Conservation (phyloP, 2,888 invertebrate species). For the Thereva nobilitata region DNA sequence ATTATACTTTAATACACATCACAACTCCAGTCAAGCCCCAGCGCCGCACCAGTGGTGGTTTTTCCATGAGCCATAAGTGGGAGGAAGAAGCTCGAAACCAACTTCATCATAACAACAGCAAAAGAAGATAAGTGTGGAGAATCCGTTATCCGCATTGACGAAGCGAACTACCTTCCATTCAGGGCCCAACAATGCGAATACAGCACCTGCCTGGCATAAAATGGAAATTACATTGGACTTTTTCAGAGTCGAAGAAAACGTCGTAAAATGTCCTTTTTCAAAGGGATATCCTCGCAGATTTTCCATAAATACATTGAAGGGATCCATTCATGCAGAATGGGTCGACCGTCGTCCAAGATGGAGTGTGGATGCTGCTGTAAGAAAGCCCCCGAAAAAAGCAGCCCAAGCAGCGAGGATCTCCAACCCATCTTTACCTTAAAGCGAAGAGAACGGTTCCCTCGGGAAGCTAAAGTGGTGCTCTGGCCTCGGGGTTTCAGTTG, state of each 20-base stretch:
- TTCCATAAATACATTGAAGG: conserved; percentile 18
- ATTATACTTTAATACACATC: too few relatives aligned
- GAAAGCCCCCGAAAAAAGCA: too few relatives aligned
- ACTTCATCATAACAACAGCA: not conserved
- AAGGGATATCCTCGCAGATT: not conserved
- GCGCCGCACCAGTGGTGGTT: too few relatives aligned
- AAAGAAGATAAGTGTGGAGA: not conserved
- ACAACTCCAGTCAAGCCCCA: too few relatives aligned
- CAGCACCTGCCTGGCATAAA: not conserved
- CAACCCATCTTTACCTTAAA: not conserved
- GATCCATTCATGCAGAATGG: conserved; percentile 16
- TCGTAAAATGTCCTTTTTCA: conserved; percentile 7
- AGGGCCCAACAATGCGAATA: not conserved
- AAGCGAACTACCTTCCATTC: not conserved
- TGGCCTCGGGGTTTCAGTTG: not conserved
- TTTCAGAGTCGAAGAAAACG: not conserved
- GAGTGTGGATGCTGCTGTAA: too few relatives aligned
- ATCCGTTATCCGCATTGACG: not conserved
- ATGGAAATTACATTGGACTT: not conserved
- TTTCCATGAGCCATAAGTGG: too few relatives aligned
- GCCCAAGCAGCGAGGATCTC: not conserved
- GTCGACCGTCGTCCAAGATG: not conserved
- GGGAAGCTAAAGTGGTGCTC: not conserved
- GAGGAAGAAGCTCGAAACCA: not conserved
- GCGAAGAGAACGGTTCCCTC: not conserved